Evolutionary conservation across 2,797 vertebrate genomes (phyloP).

Genomic region (Danio choprae): DNA sequence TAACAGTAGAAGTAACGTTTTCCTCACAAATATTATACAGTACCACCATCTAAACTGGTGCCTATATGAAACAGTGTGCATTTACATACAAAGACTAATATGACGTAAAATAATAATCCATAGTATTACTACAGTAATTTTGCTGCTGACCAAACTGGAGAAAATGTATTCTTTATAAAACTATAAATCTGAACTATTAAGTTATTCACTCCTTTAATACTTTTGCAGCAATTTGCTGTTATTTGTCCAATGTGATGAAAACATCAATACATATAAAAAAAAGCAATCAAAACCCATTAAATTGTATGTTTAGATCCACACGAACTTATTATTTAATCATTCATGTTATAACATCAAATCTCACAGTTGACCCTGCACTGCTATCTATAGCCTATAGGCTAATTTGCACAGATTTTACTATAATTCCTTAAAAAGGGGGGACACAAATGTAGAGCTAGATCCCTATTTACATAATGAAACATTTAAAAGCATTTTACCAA

Average conservation of each 20-base stretch:
- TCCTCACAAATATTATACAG: background rate
- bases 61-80: background rate
- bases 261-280: background rate
- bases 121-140: conserved; percentile 21
- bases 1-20: conserved; percentile 7
- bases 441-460: conserved; percentile 9
- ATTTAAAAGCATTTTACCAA: conserved; percentile 8
- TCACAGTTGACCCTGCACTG: conserved; percentile 7
- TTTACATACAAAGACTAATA: background rate
- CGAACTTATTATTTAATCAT: conserved; percentile 8
- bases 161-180: background rate
- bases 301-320: background rate
- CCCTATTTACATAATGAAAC: conserved; percentile 22
- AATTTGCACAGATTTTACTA: conserved; percentile 17
- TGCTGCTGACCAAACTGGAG: background rate
- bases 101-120: conserved; percentile 13
- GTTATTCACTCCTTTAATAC: background rate
- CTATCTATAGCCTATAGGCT: conserved; percentile 38
- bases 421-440: conserved; percentile 17
- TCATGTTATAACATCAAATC: conserved; percentile 13
- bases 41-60: background rate
- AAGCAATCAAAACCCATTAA: background rate
- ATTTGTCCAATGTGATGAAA: background rate
- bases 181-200: conserved; percentile 6
- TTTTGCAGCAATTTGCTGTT: background rate